Percentiles rank a stretch among this genome's conserved stretches.
Evolutionary conservation across 2,888 invertebrate species (phyloP).

Genomic region (Temnothorax unifasciatus): DNA sequence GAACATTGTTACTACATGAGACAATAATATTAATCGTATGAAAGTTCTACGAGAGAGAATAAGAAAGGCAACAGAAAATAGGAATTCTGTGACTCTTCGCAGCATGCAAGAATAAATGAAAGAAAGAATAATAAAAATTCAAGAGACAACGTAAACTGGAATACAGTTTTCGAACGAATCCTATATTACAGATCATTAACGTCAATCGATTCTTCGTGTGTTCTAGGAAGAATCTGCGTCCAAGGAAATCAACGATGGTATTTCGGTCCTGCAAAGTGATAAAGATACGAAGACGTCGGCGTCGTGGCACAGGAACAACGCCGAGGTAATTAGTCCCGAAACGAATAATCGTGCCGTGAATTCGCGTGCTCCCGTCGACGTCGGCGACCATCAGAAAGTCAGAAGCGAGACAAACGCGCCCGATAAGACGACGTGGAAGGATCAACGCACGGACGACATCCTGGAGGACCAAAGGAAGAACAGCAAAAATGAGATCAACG

Average conservation of each 20-base stretch:
- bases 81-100: not conserved
- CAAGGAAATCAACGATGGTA: constrained; percentile 56
- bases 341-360: constrained; percentile 30
- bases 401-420: constrained; percentile 55
- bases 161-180: not conserved
- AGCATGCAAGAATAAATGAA: constrained; percentile 3
- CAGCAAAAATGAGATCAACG: constrained; percentile 81
- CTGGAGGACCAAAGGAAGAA: constrained; percentile 78
- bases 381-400: not conserved
- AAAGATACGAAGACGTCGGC: constrained; percentile 65
- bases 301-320: constrained; percentile 73
- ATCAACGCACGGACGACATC: constrained; percentile 70
- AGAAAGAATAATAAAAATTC: not conserved
- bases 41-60: not conserved
- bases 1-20: not conserved
- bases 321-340: constrained; percentile 53
- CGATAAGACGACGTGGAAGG: constrained; percentile 60
- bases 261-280: constrained; percentile 61
- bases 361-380: not conserved
- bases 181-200: constrained; percentile 17
- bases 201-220: constrained; percentile 67
- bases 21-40: constrained; percentile 31
- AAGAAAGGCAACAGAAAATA: not conserved
- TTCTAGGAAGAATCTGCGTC: constrained; percentile 76
- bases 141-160: not conserved